phyloP scores from a whole-genome alignment of 1,140 invertebrate species.

The Glomeris maerens region DNA sequence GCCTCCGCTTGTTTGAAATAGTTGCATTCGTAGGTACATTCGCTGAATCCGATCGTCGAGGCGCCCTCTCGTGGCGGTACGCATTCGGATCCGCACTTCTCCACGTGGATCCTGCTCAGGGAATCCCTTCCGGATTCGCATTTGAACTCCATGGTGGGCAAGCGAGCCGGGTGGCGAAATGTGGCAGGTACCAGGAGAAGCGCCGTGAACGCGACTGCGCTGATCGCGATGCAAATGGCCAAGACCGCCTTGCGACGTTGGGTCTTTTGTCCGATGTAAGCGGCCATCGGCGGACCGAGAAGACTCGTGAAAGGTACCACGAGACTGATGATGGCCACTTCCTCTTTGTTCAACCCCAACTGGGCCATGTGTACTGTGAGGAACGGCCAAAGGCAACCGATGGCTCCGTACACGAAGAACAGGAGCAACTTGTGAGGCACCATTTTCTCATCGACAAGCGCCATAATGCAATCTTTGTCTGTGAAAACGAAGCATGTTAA shows the following conservation, averaged over 20 bases:
- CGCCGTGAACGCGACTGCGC: slow-evolving; percentile 13
- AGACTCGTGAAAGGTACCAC: slow-evolving; percentile 65
- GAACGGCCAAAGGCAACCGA: slow-evolving; percentile 59
- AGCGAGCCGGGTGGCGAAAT: not conserved
- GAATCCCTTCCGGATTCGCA: not conserved
- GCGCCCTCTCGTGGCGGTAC: too few species aligned
- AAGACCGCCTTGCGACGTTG: not conserved
- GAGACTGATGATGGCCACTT: slow-evolving; percentile 69
- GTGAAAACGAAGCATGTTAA: not conserved
- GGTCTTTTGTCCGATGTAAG: not conserved
- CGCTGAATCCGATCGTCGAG: too few species aligned
- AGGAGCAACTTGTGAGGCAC: too few species aligned
- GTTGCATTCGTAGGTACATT: too few species aligned
- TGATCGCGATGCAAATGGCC: not conserved
- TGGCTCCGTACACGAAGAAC: slow-evolving; percentile 43
- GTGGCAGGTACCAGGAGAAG: slow-evolving; percentile 21
- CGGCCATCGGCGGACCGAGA: slow-evolving; percentile 50
- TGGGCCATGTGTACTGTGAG: slow-evolving; percentile 75
- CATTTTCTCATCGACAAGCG: not conserved
- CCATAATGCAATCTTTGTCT: not conserved
- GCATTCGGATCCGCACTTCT: not conserved
- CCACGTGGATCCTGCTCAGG: not conserved
- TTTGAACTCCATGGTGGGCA: not conserved
- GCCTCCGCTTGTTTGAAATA: too few species aligned
- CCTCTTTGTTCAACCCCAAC: slow-evolving; percentile 62